These are phyloP conservation scores for Teleogryllus oceanicus DNA, from an alignment of 2,888 invertebrate genomes.

Conservation along the genomic window DNA sequence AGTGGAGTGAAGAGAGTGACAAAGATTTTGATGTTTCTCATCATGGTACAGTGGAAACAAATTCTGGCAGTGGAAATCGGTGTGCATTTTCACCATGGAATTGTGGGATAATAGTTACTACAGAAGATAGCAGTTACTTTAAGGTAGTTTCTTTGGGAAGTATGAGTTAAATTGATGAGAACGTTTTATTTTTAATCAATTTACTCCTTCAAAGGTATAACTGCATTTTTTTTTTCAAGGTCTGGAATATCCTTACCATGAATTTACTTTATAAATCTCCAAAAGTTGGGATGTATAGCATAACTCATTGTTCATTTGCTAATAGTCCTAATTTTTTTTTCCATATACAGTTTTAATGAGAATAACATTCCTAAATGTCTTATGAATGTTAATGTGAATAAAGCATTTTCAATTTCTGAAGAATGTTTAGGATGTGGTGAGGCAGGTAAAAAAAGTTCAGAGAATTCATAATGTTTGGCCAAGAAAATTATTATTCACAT, in stretches of 20 bases:
- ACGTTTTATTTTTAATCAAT: too few species aligned
- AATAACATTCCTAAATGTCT: background rate
- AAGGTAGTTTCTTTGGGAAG: background rate
- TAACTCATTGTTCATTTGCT: background rate
- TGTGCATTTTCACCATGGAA: constrained; percentile 23
- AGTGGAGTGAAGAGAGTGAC: background rate
- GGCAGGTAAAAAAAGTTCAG: background rate
- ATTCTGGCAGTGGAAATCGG: constrained; percentile 18
- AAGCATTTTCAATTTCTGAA: background rate
- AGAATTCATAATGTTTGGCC: background rate
- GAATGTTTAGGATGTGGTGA: background rate
- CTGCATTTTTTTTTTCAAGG: background rate
- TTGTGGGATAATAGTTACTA: background rate
- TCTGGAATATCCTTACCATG: background rate
- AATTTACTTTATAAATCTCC: background rate
- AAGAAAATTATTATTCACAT: background rate
- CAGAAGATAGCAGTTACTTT: constrained; percentile 20
- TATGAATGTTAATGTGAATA: background rate
- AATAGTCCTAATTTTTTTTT: background rate
- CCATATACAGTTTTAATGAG: background rate
- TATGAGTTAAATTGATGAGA: too few species aligned
- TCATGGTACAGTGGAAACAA: constrained; percentile 20
- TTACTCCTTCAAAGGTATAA: too few species aligned
- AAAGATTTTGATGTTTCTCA: constrained; percentile 12
- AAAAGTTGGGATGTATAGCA: background rate